A percentile compares a stretch with the other conserved stretches of the same genome.
Evolutionary conservation across 2,113 vertebrate species (phyloP).

Genomic region (Thamnophis sirtalis): DNA sequence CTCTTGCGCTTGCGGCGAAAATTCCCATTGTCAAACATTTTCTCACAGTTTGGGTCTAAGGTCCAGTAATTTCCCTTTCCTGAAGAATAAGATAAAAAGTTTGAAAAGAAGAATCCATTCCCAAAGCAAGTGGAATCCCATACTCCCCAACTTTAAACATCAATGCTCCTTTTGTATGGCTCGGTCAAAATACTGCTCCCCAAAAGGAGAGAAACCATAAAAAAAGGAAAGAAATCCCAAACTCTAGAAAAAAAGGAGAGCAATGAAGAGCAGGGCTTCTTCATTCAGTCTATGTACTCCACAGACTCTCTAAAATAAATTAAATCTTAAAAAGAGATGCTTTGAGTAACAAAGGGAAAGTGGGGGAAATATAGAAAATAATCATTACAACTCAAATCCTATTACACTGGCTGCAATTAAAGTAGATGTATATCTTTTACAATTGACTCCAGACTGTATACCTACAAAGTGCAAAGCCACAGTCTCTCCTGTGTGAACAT

Average conservation of each 20-base stretch:
- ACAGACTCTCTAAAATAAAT: neutral
- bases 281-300: neutral
- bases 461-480: neutral
- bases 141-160: neutral
- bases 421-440: neutral
- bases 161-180: neutral
- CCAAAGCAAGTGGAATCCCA: neutral
- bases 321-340: neutral
- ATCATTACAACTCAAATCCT: neutral
- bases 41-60: constrained; percentile 97
- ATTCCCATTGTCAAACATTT: constrained; percentile 99
- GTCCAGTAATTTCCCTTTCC: constrained; percentile 99
- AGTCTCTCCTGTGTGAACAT: neutral
- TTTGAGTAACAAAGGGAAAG: neutral
- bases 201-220: neutral
- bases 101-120: neutral
- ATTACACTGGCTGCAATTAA: neutral
- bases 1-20: constrained; percentile 95
- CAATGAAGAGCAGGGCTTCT: neutral
- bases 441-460: neutral
- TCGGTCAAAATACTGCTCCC: neutral
- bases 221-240: neutral
- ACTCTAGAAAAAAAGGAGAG: neutral
- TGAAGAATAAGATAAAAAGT: constrained; percentile 49
- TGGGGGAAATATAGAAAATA: neutral